phyloP scores from a whole-genome alignment of 2,888 invertebrate genomes.

The Sepiola atlantica region DNA sequence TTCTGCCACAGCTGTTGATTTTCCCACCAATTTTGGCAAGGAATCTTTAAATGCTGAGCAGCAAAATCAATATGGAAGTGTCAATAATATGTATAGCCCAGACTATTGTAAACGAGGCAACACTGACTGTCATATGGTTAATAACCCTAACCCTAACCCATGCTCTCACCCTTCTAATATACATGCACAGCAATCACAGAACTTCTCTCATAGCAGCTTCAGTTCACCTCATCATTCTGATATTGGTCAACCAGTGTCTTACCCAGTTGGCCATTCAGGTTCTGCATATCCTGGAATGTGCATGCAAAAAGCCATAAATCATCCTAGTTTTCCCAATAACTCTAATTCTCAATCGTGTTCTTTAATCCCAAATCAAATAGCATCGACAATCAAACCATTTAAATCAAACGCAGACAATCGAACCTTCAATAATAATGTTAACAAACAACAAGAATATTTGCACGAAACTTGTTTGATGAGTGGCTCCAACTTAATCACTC shows the following conservation, averaged over 20 bases:
- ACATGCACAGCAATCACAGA: not conserved
- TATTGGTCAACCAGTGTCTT: not conserved
- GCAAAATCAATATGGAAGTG: not conserved
- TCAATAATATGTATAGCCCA: not conserved
- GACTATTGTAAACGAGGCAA: not conserved
- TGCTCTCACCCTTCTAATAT: constrained; percentile 6
- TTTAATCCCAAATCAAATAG: not conserved
- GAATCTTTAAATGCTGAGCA: constrained; percentile 32
- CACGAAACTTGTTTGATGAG: not conserved
- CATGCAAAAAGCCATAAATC: not conserved
- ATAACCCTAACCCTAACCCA: not conserved
- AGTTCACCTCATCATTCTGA: not conserved
- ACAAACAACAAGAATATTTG: not conserved
- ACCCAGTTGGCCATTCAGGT: constrained; percentile 12
- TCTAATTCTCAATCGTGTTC: not conserved
- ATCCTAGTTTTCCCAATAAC: not conserved
- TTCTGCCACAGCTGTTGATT: constrained; percentile 10
- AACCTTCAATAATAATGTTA: not conserved
- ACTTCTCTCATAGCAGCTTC: not conserved
- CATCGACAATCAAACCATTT: constrained; percentile 22
- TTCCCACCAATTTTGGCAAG: constrained; percentile 44
- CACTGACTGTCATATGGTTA: not conserved
- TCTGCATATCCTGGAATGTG: not conserved
- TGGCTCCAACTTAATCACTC: too few species aligned
- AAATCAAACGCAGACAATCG: not conserved